These are phyloP conservation scores for Catostomus latipinnis DNA, from an alignment of 2,797 vertebrate species.

Conservation along the genomic window DNA sequence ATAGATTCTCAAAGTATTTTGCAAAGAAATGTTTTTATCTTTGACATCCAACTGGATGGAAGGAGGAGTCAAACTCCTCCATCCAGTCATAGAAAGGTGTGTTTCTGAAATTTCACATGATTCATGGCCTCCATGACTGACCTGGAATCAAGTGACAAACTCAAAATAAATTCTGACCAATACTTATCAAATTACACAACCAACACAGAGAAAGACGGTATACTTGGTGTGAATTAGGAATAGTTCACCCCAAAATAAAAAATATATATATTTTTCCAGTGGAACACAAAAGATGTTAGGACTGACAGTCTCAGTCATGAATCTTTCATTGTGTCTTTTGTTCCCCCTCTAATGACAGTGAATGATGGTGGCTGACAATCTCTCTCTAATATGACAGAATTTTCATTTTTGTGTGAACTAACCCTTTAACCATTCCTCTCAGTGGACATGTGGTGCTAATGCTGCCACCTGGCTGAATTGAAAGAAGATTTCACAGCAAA, in stretches of 20 bases:
- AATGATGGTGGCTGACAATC: no score
- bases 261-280: no score
- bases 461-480: constrained; percentile 54
- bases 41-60: no score
- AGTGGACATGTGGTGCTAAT: neutral
- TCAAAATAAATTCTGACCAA: neutral
- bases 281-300: no score
- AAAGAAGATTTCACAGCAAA: neutral
- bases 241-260: no score
- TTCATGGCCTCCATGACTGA: constrained; percentile 1
- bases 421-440: neutral
- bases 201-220: neutral
- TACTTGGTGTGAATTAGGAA: neutral
- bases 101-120: constrained; percentile 1
- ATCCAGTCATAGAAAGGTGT: neutral
- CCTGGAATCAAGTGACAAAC: neutral
- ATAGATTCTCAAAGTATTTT: neutral
- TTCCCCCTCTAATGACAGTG: no score
- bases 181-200: neutral
- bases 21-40: no score
- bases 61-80: neutral
- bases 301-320: no score
- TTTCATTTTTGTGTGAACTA: no score
- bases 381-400: no score
- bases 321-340: no score